These are phyloP conservation scores for Muschampia plurimacula DNA, from an alignment of 2,888 invertebrate genomes.

Conservation along the genomic window DNA sequence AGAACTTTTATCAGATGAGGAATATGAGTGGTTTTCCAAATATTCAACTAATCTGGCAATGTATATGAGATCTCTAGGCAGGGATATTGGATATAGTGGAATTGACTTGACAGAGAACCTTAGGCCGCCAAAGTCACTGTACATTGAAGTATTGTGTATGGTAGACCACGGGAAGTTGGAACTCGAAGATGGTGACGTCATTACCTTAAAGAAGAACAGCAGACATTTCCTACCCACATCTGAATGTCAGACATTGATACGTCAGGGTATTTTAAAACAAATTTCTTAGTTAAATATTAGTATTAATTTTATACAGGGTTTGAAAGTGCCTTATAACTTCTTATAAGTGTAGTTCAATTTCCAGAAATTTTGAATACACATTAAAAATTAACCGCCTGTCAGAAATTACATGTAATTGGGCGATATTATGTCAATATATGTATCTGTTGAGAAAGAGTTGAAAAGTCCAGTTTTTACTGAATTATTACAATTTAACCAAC, in stretches of 20 bases:
- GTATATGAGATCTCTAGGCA: conserved; percentile 96
- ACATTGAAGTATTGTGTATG: conserved; percentile 96
- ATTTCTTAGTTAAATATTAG: conserved; percentile 67
- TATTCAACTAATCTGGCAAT: conserved; percentile 94
- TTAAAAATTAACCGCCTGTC: too few relatives aligned
- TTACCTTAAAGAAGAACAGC: conserved; percentile 95
- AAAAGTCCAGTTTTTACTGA: too few relatives aligned
- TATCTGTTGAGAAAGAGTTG: too few relatives aligned
- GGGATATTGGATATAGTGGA: conserved; percentile 88
- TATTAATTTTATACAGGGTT: not conserved
- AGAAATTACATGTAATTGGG: too few relatives aligned
- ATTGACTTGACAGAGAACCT: conserved; percentile 95
- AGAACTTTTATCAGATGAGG: conserved; percentile 91
- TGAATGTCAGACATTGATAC: conserved; percentile 95
- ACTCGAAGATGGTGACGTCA: conserved; percentile 96
- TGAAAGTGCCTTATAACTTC: not conserved
- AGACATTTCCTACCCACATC: conserved; percentile 95
- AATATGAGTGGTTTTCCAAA: conserved; percentile 94
- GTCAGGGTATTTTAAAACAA: conserved; percentile 95
- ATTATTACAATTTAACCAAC: too few relatives aligned
- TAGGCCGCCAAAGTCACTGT: conserved; percentile 96
- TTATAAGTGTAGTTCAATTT: too few relatives aligned
- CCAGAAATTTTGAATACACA: too few relatives aligned
- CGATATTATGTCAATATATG: too few relatives aligned
- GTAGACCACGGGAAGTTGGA: conserved; percentile 97